Evolutionary conservation across 2,113 vertebrate genomes (phyloP).

Genomic region (Axis porcinus): DNA sequence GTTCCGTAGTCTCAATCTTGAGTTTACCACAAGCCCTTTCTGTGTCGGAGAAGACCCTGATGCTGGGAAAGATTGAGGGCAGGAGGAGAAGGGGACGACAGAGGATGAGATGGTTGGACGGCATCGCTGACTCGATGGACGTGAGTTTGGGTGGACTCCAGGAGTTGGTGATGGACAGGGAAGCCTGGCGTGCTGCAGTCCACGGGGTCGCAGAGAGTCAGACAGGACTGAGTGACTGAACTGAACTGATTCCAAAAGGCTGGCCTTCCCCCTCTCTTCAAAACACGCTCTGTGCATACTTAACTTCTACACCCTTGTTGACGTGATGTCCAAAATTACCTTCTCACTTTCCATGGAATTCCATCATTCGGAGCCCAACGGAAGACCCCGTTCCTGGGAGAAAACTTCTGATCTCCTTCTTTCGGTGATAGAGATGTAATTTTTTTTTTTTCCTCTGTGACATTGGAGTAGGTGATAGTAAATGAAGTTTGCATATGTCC

Average conservation of each 20-base stretch:
- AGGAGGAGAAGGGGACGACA: background rate
- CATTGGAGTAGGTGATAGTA: fast-evolving
- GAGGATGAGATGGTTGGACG: background rate
- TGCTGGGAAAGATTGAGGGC: background rate
- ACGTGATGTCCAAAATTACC: background rate
- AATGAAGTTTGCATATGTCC: background rate
- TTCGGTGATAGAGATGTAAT: fast-evolving
- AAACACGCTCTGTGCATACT: fast-evolving
- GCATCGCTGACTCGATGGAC: background rate
- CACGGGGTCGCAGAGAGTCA: background rate
- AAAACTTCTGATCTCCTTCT: background rate
- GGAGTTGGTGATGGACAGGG: background rate
- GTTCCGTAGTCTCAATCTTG: background rate
- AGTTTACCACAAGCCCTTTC: background rate
- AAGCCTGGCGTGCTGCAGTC: background rate
- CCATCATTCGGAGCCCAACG: background rate
- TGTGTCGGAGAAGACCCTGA: background rate
- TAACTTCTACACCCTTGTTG: background rate
- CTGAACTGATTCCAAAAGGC: background rate
- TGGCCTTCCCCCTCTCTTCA: background rate
- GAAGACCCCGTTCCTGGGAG: background rate
- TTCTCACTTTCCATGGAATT: background rate
- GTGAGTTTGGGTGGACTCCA: fast-evolving
- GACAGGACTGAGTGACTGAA: fast-evolving
- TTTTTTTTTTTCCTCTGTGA: background rate